These are phyloP conservation scores for Cygnus buccinator DNA, from an alignment of 2,113 vertebrate species.

Conservation along the genomic window DNA sequence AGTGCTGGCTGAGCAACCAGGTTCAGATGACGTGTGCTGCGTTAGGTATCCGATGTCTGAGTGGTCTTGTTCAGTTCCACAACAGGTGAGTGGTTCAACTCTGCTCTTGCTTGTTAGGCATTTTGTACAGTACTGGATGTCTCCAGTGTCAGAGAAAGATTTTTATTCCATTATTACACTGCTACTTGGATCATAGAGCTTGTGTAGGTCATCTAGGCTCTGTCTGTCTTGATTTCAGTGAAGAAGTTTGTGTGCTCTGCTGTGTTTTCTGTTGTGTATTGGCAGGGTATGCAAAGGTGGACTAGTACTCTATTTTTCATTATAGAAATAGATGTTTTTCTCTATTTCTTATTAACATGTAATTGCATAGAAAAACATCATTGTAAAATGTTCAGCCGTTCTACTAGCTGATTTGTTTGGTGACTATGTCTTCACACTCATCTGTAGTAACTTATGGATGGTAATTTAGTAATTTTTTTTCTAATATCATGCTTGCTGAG, in stretches of 20 bases:
- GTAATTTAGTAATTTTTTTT: background rate
- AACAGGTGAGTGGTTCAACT: conserved; percentile 81
- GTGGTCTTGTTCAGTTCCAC: conserved; percentile 88
- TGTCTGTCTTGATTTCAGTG: background rate
- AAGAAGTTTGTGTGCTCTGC: background rate
- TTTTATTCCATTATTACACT: background rate
- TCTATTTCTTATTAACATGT: background rate
- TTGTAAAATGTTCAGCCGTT: background rate
- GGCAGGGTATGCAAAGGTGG: background rate
- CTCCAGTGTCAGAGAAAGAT: background rate
- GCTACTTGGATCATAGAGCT: background rate
- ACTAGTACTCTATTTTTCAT: background rate
- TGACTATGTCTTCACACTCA: background rate
- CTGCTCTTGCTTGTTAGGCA: background rate
- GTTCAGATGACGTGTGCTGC: conserved; percentile 89
- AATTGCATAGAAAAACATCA: background rate
- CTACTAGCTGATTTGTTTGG: background rate
- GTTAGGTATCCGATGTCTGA: conserved; percentile 87
- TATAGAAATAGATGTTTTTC: background rate
- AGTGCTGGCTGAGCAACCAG: conserved; percentile 87
- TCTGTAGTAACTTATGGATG: background rate
- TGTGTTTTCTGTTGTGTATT: background rate
- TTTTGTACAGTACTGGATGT: background rate
- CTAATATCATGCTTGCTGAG: background rate
- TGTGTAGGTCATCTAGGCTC: background rate